Evolutionary conservation across 2,113 vertebrate species (phyloP).

Genomic region (Pica pica): DNA sequence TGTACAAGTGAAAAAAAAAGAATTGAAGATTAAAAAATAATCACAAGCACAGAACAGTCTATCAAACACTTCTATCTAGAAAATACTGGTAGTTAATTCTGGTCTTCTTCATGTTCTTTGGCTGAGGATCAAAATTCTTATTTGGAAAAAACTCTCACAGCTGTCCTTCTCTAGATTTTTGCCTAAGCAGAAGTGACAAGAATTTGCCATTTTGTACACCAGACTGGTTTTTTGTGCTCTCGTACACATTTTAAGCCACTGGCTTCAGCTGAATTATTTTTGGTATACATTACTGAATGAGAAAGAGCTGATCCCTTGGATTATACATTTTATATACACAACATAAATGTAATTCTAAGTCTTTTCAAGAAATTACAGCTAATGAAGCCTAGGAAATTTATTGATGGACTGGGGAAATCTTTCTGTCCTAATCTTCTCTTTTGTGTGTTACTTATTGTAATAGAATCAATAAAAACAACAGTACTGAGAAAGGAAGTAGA

Average conservation of each 20-base stretch:
- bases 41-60: background rate
- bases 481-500: slow-evolving; percentile 45
- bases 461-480: slow-evolving; percentile 62
- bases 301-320: slow-evolving; percentile 36
- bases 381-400: slow-evolving; percentile 50
- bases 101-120: slow-evolving; percentile 52
- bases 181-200: slow-evolving; percentile 38
- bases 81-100: slow-evolving; percentile 54
- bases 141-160: slow-evolving; percentile 55
- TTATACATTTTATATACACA: slow-evolving; percentile 43
- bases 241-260: slow-evolving; percentile 25
- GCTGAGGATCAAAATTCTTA: slow-evolving; percentile 52
- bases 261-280: slow-evolving; percentile 57
- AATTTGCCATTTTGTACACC: slow-evolving; percentile 35
- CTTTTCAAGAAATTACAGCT: slow-evolving; percentile 45
- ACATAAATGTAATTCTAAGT: slow-evolving; percentile 34
- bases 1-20: background rate
- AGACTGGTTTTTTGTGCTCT: slow-evolving; percentile 47
- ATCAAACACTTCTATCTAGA: slow-evolving; percentile 27
- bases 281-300: slow-evolving; percentile 16
- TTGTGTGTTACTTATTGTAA: slow-evolving; percentile 47
- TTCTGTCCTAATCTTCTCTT: slow-evolving; percentile 36
- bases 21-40: background rate
- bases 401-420: slow-evolving; percentile 17
- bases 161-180: slow-evolving; percentile 53